Evolutionary conservation across 2,888 invertebrate species (phyloP).

Genomic region (Leptopilina drosophilae): DNA sequence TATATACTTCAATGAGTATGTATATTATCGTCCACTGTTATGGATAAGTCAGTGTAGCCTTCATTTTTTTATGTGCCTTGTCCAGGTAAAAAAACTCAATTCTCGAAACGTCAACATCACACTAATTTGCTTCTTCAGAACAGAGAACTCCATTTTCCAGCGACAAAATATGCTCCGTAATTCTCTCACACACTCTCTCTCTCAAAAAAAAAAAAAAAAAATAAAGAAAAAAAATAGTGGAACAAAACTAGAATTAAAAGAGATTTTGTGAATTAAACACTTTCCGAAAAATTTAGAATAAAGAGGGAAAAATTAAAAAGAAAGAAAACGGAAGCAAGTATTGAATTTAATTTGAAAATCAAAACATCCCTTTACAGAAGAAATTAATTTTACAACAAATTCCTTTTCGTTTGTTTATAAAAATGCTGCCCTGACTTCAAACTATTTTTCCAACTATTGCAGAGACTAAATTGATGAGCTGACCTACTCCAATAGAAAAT

Average conservation of each 20-base stretch:
- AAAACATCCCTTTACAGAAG: too few relatives aligned
- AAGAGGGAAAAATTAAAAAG: too few relatives aligned
- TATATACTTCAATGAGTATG: slow-evolving; percentile 36
- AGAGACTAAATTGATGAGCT: slow-evolving; percentile 7
- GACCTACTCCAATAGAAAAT: slow-evolving; percentile 21
- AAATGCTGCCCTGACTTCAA: background rate
- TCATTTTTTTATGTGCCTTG: slow-evolving; percentile 29
- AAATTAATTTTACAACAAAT: background rate
- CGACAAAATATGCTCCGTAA: background rate
- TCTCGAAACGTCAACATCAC: slow-evolving; percentile 5
- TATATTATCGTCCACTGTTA: slow-evolving; percentile 33
- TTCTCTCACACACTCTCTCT: too few relatives aligned
- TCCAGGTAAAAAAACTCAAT: slow-evolving; percentile 25
- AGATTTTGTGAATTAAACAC: too few relatives aligned
- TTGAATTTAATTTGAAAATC: too few relatives aligned
- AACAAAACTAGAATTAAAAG: too few relatives aligned
- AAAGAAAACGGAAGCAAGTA: too few relatives aligned
- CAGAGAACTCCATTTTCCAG: background rate
- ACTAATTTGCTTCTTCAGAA: slow-evolving; percentile 11
- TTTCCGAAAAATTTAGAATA: too few relatives aligned
- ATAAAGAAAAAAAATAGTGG: too few relatives aligned
- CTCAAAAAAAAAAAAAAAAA: too few relatives aligned
- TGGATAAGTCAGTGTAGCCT: slow-evolving; percentile 24
- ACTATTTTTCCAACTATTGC: slow-evolving; percentile 6
- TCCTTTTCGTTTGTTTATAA: background rate